Base-by-base conservation (phyloP, 2,888 invertebrate species). In the Cepaea hortensis region DNA sequence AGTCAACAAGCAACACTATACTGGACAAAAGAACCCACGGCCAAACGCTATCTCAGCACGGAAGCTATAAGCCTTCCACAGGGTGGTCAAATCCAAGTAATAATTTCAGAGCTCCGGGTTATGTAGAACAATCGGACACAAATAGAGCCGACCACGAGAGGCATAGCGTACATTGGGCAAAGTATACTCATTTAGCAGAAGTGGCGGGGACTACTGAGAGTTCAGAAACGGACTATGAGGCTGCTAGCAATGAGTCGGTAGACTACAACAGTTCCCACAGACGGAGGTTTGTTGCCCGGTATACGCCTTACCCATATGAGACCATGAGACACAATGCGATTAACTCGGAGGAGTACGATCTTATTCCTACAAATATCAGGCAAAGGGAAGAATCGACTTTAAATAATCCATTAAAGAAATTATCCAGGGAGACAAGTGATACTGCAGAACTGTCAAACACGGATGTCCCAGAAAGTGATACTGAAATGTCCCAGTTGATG, bases 401-500 rank as follows among this genome's bases (percentile, higher is more conserved):
- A n/a, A 3, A 79, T 79, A 23, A 55, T 23, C 2, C 55, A 23
- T 23, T 11, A 5, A 61, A 61, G 13, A 55, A 5, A 3, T 9
- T 23, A 23, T 0, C 3, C 3, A 18, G 15, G 23, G 61, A 23
- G 61, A 13, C 11, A 4, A 46, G 0, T 18, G 23, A 48, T 46
- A 81, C 0, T 15, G 11, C 9, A 7, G 61, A 65, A 18, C 18
- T 20, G 3, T 68, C 65, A 65, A 81, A 5, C 18, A 48, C 48
- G 20, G 68, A 81, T 23, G 48, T 81, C 20, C 68, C 81, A 7
- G 81, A 81, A 20, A 81, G 68, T 23, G 81, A 77, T 77, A 48
- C 11, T 62, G 80, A 80, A 62, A 23, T 80, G 23, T 9, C 62
- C 13, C 9, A 15, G 3, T 18, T 72, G 20, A 70, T 20, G 5